A percentile compares a stretch with the other conserved stretches of the same genome.
phyloP scores from a whole-genome alignment of 1,140 invertebrate genomes.

The Orchestia grillus region DNA sequence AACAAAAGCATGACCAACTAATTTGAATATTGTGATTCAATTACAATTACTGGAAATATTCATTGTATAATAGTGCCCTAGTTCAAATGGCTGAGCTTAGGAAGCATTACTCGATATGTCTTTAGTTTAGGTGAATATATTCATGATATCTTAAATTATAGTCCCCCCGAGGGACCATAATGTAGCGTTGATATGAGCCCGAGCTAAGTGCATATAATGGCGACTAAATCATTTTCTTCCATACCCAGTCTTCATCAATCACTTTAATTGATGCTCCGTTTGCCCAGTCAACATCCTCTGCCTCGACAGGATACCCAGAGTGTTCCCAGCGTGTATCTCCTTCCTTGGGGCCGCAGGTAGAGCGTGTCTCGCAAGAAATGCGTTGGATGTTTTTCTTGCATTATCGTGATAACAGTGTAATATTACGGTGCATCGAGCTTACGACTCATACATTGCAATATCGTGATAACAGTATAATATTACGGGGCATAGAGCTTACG shows the following conservation, averaged over 20 bases:
- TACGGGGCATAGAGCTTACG: too few relatives aligned
- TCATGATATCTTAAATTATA: background rate
- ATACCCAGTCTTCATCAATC: background rate
- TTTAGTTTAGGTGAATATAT: background rate
- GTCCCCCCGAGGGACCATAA: background rate
- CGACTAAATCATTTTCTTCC: background rate
- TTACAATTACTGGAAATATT: too few relatives aligned
- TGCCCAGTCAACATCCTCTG: background rate
- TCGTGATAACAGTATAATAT: too few relatives aligned
- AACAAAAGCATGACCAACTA: background rate
- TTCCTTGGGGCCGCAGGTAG: too few relatives aligned
- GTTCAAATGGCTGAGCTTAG: background rate
- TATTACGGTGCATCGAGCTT: too few relatives aligned
- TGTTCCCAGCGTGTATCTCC: too few relatives aligned
- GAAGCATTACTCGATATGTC: background rate
- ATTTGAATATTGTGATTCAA: background rate
- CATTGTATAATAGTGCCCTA: too few relatives aligned
- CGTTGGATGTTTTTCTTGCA: too few relatives aligned
- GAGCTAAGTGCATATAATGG: background rate
- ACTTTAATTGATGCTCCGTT: slow-evolving; percentile 6
- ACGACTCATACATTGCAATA: too few relatives aligned
- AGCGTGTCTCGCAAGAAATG: too few relatives aligned
- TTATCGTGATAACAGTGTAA: too few relatives aligned
- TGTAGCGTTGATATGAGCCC: background rate
- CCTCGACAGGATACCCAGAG: background rate